Evolutionary conservation across 2,797 vertebrate species (phyloP).

Genomic region (Lagodon rhomboides): DNA sequence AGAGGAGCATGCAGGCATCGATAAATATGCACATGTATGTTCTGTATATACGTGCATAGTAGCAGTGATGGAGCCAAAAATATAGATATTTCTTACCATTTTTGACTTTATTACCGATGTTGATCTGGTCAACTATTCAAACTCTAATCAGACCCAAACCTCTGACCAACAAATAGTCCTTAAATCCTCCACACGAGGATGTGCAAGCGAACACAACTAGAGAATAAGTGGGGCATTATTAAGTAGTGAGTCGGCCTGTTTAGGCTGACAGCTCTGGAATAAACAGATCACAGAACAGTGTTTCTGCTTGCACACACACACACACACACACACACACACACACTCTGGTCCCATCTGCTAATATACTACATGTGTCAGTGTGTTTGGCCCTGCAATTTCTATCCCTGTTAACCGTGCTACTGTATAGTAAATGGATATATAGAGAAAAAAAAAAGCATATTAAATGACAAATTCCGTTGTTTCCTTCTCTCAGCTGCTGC

Average conservation of each 20-base stretch:
- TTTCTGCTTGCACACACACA: constrained; percentile 88
- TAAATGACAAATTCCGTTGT: background rate
- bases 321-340: background rate
- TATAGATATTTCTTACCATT: background rate
- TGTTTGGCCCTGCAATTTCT: background rate
- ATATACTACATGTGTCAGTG: constrained; percentile 76
- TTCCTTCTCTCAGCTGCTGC: background rate
- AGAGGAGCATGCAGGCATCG: background rate
- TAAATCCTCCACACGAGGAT: constrained; percentile 7
- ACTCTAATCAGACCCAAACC: background rate
- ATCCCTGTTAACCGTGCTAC: background rate
- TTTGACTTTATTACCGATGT: background rate
- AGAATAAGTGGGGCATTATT: constrained; percentile 91
- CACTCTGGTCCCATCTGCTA: constrained; percentile 90
- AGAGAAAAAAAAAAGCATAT: constrained; percentile 10
- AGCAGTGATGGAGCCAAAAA: background rate
- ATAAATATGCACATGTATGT: background rate
- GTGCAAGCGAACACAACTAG: constrained; percentile 46
- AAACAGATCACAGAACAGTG: constrained; percentile 93
- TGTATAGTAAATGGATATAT: background rate
- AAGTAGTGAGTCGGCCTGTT: constrained; percentile 93
- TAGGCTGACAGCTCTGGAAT: constrained; percentile 92
- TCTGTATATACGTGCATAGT: too few species aligned
- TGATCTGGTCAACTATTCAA: background rate
- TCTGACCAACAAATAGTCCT: background rate